Conservation (phyloP, 2,888 invertebrate species). For the Caenorhabditis drosophilae region DNA sequence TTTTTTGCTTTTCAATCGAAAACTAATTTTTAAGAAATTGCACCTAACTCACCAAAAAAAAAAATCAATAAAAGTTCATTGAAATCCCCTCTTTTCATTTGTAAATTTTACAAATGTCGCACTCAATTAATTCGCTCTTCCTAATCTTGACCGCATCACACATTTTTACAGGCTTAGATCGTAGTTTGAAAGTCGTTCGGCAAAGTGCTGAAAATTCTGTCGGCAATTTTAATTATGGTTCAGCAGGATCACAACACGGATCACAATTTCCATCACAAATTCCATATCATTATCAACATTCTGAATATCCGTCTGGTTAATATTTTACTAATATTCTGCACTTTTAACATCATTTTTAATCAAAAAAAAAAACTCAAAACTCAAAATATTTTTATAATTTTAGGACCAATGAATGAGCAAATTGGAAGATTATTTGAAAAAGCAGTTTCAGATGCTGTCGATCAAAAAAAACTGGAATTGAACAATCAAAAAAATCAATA, state of each 20-base stretch:
- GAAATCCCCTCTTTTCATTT: too few relatives aligned
- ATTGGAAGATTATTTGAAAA: slow-evolving; percentile 55
- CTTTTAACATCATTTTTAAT: neutral
- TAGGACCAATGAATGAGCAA: slow-evolving; percentile 58
- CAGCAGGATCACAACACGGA: neutral
- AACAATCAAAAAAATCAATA: slow-evolving; percentile 29
- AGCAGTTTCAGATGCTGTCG: slow-evolving; percentile 48
- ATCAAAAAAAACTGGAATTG: slow-evolving; percentile 34
- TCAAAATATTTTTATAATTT: slow-evolving; percentile 1
- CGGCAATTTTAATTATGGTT: slow-evolving; percentile 40
- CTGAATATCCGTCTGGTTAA: slow-evolving; percentile 18
- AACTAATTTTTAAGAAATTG: too few relatives aligned
- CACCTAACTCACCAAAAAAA: too few relatives aligned
- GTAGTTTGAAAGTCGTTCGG: slow-evolving; percentile 49
- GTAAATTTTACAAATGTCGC: too few relatives aligned
- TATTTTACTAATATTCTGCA: slow-evolving; percentile 19
- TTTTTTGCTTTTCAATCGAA: too few relatives aligned
- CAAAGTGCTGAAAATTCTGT: slow-evolving; percentile 52
- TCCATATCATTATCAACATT: slow-evolving; percentile 29
- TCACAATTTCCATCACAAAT: slow-evolving; percentile 32
- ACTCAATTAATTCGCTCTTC: too few relatives aligned
- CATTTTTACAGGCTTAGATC: slow-evolving; percentile 47
- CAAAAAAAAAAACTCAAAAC: slow-evolving; percentile 6
- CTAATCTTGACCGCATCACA: neutral
- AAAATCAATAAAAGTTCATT: too few relatives aligned